Percentiles rank a stretch among this genome's conserved stretches.
Conservation (phyloP, 2,797 vertebrate species). For the Tadarida brasiliensis region DNA sequence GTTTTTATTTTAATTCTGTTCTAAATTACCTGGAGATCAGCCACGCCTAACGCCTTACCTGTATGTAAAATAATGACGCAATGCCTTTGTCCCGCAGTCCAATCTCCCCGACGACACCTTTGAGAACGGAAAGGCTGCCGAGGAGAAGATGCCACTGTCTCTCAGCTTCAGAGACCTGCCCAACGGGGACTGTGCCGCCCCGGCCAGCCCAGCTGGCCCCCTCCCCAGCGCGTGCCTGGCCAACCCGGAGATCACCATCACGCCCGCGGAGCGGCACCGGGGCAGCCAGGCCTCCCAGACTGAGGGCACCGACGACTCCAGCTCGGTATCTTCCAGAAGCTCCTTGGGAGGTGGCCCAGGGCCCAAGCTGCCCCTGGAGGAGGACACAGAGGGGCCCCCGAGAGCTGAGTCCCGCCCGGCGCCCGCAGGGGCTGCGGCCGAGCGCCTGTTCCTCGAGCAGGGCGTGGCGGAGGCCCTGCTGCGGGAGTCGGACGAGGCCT, state of each 20-base stretch:
- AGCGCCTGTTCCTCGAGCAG: slow-evolving; percentile 90
- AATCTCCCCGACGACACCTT: slow-evolving; percentile 95
- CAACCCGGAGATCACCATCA: slow-evolving; percentile 93
- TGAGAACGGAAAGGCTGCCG: slow-evolving; percentile 90
- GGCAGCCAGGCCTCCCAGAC: slow-evolving; percentile 82
- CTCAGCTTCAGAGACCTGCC: slow-evolving; percentile 92
- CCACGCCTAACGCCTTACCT: background rate
- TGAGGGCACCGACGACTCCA: slow-evolving; percentile 76
- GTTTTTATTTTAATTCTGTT: background rate
- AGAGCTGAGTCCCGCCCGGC: slow-evolving; percentile 83
- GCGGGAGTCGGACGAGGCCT: slow-evolving; percentile 89
- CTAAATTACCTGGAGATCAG: slow-evolving; percentile 36
- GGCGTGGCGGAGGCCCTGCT: slow-evolving; percentile 87
- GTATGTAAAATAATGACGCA: background rate
- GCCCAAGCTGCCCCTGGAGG: background rate
- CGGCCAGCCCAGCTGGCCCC: slow-evolving; percentile 84
- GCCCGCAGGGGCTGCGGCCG: slow-evolving; percentile 79
- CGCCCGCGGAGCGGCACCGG: slow-evolving; percentile 88
- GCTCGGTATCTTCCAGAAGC: slow-evolving; percentile 79
- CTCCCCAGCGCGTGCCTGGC: slow-evolving; percentile 84
- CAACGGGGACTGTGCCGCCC: slow-evolving; percentile 85
- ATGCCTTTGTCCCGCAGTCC: slow-evolving; percentile 88
- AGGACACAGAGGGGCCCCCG: slow-evolving; percentile 40
- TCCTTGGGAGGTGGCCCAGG: slow-evolving; percentile 76
- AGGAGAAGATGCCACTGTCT: slow-evolving; percentile 93